Conservation (phyloP, 1,140 invertebrate species). For the Drosophila hydei region DNA sequence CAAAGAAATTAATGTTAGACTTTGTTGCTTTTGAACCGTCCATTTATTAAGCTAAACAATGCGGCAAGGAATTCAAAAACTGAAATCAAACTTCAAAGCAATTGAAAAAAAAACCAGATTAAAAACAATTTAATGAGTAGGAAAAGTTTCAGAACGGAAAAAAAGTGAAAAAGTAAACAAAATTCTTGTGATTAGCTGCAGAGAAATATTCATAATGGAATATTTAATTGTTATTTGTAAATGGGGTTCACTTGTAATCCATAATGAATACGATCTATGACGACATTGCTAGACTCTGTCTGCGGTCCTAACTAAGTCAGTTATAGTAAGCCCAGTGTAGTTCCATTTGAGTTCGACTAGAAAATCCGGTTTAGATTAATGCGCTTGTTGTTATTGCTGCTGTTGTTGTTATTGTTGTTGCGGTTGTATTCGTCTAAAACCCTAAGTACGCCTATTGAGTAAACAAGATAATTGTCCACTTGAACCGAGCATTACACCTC, state of each 20-base stretch:
- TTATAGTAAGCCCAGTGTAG: constrained; percentile 1
- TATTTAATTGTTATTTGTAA: background rate
- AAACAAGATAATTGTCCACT: constrained; percentile 34
- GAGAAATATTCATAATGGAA: constrained; percentile 1
- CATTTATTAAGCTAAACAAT: background rate
- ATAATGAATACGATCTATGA: constrained; percentile 9
- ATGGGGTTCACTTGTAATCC: constrained; percentile 21
- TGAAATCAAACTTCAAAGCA: background rate
- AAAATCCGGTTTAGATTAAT: constrained; percentile 40
- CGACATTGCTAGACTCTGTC: constrained; percentile 13
- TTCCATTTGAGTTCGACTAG: constrained; percentile 25
- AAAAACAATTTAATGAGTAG: background rate
- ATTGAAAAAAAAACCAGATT: background rate
- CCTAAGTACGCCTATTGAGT: constrained; percentile 19
- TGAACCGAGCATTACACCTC: constrained; percentile 9
- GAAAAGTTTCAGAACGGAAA: constrained; percentile 20
- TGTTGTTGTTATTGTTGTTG: constrained; percentile 13
- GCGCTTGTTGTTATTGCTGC: background rate
- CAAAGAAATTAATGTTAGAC: too few relatives aligned
- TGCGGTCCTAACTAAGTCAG: constrained; percentile 6
- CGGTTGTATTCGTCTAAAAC: constrained; percentile 11
- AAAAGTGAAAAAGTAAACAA: background rate
- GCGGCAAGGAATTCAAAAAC: background rate
- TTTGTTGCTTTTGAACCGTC: background rate
- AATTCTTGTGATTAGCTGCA: background rate